Evolutionary conservation across 53 echinoderm and acorn worm genomes (phyloP), one percentile per base, ranked within the genome.

Genomic region (Zoroaster sp.): DNA sequence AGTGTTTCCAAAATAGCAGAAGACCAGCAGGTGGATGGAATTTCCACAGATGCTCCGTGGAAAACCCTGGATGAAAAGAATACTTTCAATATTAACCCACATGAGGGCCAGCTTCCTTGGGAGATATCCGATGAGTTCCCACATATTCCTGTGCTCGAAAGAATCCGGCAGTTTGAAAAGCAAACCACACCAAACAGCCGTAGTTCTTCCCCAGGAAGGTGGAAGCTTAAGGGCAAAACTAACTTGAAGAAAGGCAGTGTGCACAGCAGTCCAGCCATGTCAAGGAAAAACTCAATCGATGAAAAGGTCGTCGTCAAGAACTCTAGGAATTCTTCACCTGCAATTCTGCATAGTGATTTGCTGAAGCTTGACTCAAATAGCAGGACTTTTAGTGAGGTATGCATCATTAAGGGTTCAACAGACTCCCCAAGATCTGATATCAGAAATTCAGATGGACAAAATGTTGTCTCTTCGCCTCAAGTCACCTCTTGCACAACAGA

Each of bases 81-180:
- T 4, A 13, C 11, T 14, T 25, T 25, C 0, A 25, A 41, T 28
- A 3, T 31, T 66, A 25, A 11, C 47, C 45, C 32, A 10, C 32
- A 66, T 46, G 70, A 83, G 47, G 35, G 1, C 13, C 31, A 82
- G 13, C 83, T 83, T 71, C 83, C 83, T 4, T 83, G 83, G 83
- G 83, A 83, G 69, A 70, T 68, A 11, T 34, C 14, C 20, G 70
- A 83, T 18, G 83, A 83, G 11, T 83, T 83, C 70, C 83, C 83
- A 35, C 69, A 83, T 46, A 66, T 83, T 49, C 83, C 83, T 15
- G 83, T 83, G 10, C 83, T 83, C 17, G 70, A 46, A n/a, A 34
- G 83, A 49, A 83, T 83, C 83, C 68, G 69, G 83, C 45, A 83
- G 70, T 83, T 83, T 70, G 83, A 83, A 69, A 83, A 47, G 49